A percentile compares a stretch with the other conserved stretches of the same genome.
phyloP scores from a whole-genome alignment of 2,113 vertebrate species.

The Dunckerocampus dactyliophorus region DNA sequence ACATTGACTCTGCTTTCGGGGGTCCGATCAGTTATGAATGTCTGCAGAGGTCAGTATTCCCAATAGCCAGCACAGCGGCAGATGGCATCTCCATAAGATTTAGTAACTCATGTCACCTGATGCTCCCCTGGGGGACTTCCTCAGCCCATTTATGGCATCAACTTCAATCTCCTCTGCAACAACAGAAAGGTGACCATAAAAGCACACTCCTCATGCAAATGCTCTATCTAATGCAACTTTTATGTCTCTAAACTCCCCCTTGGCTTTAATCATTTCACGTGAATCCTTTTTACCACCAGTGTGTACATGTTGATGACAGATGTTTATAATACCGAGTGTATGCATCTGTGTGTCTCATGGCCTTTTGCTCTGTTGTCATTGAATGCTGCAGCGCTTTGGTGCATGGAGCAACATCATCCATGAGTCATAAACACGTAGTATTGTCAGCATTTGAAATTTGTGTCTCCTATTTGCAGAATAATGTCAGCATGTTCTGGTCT shows the following conservation, averaged over 20 bases:
- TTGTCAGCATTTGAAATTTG: neutral
- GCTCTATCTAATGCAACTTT: constrained; percentile 14
- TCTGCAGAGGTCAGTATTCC: constrained; percentile 68
- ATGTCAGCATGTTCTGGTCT: neutral
- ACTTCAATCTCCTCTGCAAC: constrained; percentile 66
- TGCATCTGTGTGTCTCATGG: too few species aligned
- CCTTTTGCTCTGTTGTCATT: neutral
- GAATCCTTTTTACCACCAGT: constrained; percentile 10
- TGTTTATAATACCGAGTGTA: neutral
- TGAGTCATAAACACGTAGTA: neutral
- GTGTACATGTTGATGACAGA: neutral
- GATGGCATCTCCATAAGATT: constrained; percentile 76
- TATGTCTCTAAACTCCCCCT: constrained; percentile 24
- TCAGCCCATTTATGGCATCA: constrained; percentile 70
- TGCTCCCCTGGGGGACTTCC: constrained; percentile 68
- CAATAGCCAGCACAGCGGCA: constrained; percentile 67
- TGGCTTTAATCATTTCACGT: constrained; percentile 7
- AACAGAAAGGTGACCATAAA: constrained; percentile 53
- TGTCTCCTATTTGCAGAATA: neutral
- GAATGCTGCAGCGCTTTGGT: neutral
- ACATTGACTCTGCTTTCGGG: constrained; percentile 19
- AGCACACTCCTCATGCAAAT: constrained; percentile 46
- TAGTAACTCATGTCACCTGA: constrained; percentile 74
- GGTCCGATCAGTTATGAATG: constrained; percentile 58
- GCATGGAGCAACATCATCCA: neutral